phyloP scores from a whole-genome alignment of 2,113 vertebrate species.

The Halichoeres trimaculatus region DNA sequence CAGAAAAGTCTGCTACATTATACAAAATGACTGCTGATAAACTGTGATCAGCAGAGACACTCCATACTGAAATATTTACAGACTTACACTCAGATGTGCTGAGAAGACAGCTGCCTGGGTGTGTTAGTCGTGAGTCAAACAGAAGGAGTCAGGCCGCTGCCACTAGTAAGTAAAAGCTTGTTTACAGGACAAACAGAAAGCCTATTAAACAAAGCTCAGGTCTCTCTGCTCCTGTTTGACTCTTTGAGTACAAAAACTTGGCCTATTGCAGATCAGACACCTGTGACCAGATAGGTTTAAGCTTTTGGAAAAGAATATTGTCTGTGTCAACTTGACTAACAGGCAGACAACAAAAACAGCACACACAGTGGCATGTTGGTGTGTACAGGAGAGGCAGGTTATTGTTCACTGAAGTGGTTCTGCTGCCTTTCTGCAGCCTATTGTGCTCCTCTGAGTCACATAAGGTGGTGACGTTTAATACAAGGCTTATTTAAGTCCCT shows the following conservation, averaged over 20 bases:
- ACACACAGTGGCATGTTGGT: conserved; percentile 21
- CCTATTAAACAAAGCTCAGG: conserved; percentile 1
- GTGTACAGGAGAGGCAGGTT: conserved; percentile 43
- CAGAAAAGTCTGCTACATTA: not conserved
- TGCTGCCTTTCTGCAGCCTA: conserved; percentile 38
- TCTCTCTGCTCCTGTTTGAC: conserved; percentile 21
- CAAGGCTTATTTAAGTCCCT: conserved; percentile 6
- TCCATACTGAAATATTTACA: not conserved
- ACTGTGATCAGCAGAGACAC: not conserved
- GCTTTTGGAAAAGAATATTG: conserved; percentile 16
- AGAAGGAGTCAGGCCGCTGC: conserved; percentile 16
- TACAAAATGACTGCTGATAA: not conserved
- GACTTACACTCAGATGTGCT: conserved; percentile 9
- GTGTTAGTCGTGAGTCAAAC: conserved; percentile 51
- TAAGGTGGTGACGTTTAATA: conserved; percentile 38
- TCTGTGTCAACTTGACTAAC: conserved; percentile 51
- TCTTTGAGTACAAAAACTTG: conserved; percentile 35
- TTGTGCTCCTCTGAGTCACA: conserved; percentile 56
- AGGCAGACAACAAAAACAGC: conserved; percentile 51
- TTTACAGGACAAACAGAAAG: conserved; percentile 36
- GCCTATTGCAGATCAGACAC: conserved; percentile 7
- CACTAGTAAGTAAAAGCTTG: conserved; percentile 15
- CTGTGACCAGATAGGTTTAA: conserved; percentile 24
- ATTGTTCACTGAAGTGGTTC: conserved; percentile 61
- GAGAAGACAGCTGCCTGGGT: conserved; percentile 34